A percentile compares a stretch with the other conserved stretches of the same genome.
These are phyloP conservation scores for Saxicola maurus DNA, from an alignment of 2,797 vertebrate genomes.

Conservation along the genomic window DNA sequence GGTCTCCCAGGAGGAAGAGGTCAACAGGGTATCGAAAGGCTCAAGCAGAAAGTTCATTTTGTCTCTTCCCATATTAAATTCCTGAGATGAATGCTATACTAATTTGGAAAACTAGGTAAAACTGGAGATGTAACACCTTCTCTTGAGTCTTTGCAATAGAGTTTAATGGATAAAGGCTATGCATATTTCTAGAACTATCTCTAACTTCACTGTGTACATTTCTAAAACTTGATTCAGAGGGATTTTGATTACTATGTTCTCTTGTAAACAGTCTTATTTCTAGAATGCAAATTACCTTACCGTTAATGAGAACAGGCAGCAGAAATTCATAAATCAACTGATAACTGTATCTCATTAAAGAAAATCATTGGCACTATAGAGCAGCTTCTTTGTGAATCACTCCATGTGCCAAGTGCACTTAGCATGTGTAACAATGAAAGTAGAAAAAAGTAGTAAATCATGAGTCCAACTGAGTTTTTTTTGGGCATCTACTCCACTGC, in stretches of 20 bases:
- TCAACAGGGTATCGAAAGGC: slow-evolving; percentile 16
- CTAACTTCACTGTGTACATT: neutral
- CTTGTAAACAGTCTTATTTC: slow-evolving; percentile 13
- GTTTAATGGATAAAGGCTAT: neutral
- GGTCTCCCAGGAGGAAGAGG: slow-evolving; percentile 3
- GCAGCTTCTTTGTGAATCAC: neutral
- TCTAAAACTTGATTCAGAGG: slow-evolving; percentile 13
- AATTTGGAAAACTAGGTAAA: neutral
- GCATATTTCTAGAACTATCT: neutral
- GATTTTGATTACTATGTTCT: slow-evolving; percentile 24
- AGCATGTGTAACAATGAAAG: neutral
- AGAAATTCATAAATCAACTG: slow-evolving; percentile 37
- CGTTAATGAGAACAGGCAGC: slow-evolving; percentile 23
- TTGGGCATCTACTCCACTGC: neutral
- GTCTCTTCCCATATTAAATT: slow-evolving; percentile 2
- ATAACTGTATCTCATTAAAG: slow-evolving; percentile 39
- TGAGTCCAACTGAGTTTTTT: neutral
- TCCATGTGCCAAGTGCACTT: neutral
- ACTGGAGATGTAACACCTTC: neutral
- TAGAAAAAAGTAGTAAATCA: neutral
- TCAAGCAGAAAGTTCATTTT: slow-evolving; percentile 19
- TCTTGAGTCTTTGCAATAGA: neutral
- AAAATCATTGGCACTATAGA: neutral
- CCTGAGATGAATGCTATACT: neutral
- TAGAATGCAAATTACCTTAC: slow-evolving; percentile 4